A percentile compares a stretch with the other conserved stretches of the same genome.
These are phyloP conservation scores for Pinna nobilis DNA, from an alignment of 1,140 invertebrate species.

Conservation along the genomic window DNA sequence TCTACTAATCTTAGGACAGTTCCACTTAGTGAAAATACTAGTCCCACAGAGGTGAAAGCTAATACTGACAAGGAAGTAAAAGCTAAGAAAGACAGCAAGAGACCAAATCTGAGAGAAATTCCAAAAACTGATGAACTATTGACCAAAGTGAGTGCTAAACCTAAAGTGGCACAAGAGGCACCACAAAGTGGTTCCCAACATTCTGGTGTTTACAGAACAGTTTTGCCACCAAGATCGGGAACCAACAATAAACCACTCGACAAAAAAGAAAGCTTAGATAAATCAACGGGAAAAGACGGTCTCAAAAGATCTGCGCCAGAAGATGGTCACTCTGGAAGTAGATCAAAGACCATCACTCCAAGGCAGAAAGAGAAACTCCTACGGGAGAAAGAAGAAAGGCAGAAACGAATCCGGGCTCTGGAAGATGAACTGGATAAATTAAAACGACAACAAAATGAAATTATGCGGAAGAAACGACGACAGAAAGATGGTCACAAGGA, in stretches of 20 bases:
- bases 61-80: neutral
- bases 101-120: constrained; percentile 28
- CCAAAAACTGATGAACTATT: neutral
- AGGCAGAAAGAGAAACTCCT: constrained; percentile 50
- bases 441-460: constrained; percentile 66
- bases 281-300: neutral
- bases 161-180: neutral
- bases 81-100: neutral
- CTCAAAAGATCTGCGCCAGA: neutral
- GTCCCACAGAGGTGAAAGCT: neutral
- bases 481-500: constrained; percentile 69
- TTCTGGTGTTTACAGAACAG: constrained; percentile 31
- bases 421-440: constrained; percentile 61
- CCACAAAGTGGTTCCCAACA: constrained; percentile 6
- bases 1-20: neutral
- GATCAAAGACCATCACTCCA: constrained; percentile 24
- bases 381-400: constrained; percentile 47
- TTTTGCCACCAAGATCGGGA: constrained; percentile 42
- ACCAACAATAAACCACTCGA: too few relatives aligned
- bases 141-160: neutral
- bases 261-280: constrained; percentile 7
- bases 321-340: neutral
- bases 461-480: constrained; percentile 68
- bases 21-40: neutral
- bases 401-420: constrained; percentile 50